Percentiles rank a stretch among this genome's conserved stretches.
Conservation (phyloP, 1,140 invertebrate species). For the Tyrophagus putrescentiae region DNA sequence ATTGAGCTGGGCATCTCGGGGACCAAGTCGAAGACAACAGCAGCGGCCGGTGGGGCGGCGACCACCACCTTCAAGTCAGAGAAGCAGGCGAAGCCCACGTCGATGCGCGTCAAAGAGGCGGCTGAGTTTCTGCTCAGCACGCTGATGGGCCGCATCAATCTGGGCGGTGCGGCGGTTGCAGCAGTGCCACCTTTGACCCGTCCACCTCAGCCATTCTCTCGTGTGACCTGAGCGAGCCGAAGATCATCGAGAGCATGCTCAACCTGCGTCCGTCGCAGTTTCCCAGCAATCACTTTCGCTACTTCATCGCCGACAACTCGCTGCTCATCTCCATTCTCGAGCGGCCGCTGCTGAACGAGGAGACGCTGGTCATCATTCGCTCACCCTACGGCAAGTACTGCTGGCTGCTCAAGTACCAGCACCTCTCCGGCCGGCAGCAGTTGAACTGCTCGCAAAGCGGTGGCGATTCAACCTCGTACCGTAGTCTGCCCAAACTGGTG, state of each 20-base stretch:
- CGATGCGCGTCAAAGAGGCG: conserved; percentile 85
- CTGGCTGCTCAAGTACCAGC: conserved; percentile 68
- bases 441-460: background rate
- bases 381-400: conserved; percentile 81
- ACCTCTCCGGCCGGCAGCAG: background rate
- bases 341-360: conserved; percentile 39
- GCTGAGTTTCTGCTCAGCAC: conserved; percentile 78
- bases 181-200: conserved; percentile 16
- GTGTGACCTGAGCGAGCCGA: conserved; percentile 22
- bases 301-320: conserved; percentile 76
- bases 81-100: conserved; percentile 86
- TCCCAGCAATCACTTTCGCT: conserved; percentile 33
- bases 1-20: conserved; percentile 95
- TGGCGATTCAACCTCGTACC: conserved; percentile 8
- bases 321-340: conserved; percentile 76
- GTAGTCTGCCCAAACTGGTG: background rate
- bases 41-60: no score
- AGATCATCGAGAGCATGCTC: conserved; percentile 17
- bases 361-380: conserved; percentile 45
- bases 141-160: conserved; percentile 25
- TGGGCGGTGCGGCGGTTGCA: no score
- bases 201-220: conserved; percentile 24
- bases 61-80: conserved; percentile 57
- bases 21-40: conserved; percentile 63
- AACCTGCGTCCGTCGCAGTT: background rate